A percentile compares a stretch with the other conserved stretches of the same genome.
Evolutionary conservation across 2,888 invertebrate genomes (phyloP).

Genomic region (Hypselothyrea guttata): DNA sequence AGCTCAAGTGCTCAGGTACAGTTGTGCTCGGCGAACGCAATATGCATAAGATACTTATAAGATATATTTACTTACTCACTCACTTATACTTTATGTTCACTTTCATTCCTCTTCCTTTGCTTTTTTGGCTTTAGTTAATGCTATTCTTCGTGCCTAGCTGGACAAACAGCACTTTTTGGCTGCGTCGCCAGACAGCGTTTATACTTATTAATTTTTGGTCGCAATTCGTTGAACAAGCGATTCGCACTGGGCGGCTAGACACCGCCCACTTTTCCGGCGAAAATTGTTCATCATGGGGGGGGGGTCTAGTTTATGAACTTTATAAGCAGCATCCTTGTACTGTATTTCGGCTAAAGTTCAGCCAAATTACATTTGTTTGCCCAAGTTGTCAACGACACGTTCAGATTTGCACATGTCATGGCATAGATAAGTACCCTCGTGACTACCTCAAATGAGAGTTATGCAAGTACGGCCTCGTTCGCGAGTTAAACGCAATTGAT

Average conservation of each 20-base stretch:
- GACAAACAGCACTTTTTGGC: no score
- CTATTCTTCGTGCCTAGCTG: slow-evolving; percentile 39
- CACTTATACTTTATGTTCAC: not conserved
- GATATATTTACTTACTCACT: not conserved
- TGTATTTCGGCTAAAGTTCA: slow-evolving; percentile 35
- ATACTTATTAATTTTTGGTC: slow-evolving; percentile 67
- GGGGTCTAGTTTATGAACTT: slow-evolving; percentile 33
- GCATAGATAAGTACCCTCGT: slow-evolving; percentile 22
- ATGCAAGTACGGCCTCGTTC: not conserved
- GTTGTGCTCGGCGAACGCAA: slow-evolving; percentile 34
- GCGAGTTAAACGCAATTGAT: not conserved
- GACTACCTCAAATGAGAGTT: not conserved
- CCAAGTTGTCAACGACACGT: slow-evolving; percentile 39
- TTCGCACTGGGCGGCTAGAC: slow-evolving; percentile 18
- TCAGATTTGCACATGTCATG: slow-evolving; percentile 52
- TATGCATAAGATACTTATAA: slow-evolving; percentile 32
- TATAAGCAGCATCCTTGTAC: slow-evolving; percentile 25
- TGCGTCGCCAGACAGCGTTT: slow-evolving; percentile 64
- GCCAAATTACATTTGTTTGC: slow-evolving; percentile 48
- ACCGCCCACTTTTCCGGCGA: slow-evolving; percentile 40
- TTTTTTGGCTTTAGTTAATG: slow-evolving; percentile 43
- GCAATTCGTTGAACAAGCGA: slow-evolving; percentile 39
- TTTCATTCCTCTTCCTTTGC: not conserved
- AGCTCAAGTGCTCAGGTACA: slow-evolving; percentile 28
- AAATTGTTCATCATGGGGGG: slow-evolving; percentile 59